phyloP scores from a whole-genome alignment of 2,113 vertebrate genomes.

The Sinocyclocheilus maitianheensis region DNA sequence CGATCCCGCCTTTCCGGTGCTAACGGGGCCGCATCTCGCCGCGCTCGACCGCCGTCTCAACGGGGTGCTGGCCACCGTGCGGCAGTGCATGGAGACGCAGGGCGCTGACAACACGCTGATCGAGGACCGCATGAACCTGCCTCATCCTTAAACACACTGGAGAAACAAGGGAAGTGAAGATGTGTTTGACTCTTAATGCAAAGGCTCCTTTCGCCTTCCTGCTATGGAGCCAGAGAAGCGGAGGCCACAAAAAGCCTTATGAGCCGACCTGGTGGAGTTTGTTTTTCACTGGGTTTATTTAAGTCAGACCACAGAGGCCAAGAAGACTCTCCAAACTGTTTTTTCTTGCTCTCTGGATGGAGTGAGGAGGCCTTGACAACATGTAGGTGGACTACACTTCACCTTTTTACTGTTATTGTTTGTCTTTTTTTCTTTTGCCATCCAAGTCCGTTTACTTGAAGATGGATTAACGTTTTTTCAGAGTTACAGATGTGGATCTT shows the following conservation, averaged over 20 bases:
- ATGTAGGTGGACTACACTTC: not conserved
- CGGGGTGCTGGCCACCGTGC: conserved; percentile 84
- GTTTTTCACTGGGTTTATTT: conserved; percentile 2
- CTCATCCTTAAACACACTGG: conserved; percentile 76
- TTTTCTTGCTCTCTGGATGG: not conserved
- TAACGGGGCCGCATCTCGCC: conserved; percentile 84
- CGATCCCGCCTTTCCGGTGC: conserved; percentile 88
- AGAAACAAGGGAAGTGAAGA: not conserved
- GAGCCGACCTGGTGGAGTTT: not conserved
- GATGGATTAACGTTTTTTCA: not conserved
- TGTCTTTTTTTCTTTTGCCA: not conserved
- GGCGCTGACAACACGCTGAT: conserved; percentile 89
- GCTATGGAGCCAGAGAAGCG: not conserved
- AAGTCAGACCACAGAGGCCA: not conserved
- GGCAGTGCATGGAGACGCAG: conserved; percentile 94
- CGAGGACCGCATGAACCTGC: conserved; percentile 96
- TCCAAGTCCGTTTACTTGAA: not conserved
- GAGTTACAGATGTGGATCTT: not conserved
- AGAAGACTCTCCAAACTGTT: not conserved
- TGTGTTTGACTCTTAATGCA: conserved; percentile 23
- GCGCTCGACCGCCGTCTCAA: conserved; percentile 89
- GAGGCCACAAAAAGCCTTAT: not conserved
- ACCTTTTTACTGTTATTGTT: not conserved
- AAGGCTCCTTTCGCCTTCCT: conserved; percentile 8
- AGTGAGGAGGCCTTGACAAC: not conserved